Percentiles rank a stretch among this genome's conserved stretches.
phyloP scores from a whole-genome alignment of 2,797 vertebrate genomes.

The Heterohyrax brucei region DNA sequence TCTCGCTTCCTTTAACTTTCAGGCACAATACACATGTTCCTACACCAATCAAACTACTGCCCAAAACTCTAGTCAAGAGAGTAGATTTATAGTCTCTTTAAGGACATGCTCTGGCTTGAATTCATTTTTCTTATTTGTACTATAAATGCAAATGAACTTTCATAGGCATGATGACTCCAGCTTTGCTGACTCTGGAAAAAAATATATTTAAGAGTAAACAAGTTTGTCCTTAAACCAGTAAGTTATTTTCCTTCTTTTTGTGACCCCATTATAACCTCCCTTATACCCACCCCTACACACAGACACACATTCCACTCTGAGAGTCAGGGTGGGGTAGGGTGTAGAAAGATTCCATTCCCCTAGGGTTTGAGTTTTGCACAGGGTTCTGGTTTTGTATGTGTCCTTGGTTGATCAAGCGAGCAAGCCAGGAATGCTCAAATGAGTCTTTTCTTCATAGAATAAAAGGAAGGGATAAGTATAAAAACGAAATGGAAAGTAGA shows the following conservation, averaged over 20 bases:
- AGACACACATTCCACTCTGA: background rate
- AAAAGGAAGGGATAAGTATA: background rate
- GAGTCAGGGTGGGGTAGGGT: background rate
- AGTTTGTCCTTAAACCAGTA: slow-evolving; percentile 88
- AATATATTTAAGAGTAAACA: slow-evolving; percentile 89
- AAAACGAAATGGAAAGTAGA: slow-evolving; percentile 39
- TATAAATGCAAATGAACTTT: slow-evolving; percentile 91
- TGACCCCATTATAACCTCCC: slow-evolving; percentile 58
- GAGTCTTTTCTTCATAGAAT: slow-evolving; percentile 77
- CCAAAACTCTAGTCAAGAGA: slow-evolving; percentile 83
- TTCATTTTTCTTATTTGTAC: slow-evolving; percentile 91
- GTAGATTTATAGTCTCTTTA: slow-evolving; percentile 90
- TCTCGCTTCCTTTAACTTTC: slow-evolving; percentile 64
- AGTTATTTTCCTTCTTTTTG: slow-evolving; percentile 71
- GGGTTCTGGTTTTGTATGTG: slow-evolving; percentile 43
- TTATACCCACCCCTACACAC: background rate
- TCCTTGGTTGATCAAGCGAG: slow-evolving; percentile 82
- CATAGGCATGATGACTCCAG: slow-evolving; percentile 81
- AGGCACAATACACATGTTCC: slow-evolving; percentile 76
- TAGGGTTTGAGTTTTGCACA: slow-evolving; percentile 72
- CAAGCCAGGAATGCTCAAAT: slow-evolving; percentile 45
- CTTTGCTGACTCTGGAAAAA: slow-evolving; percentile 88
- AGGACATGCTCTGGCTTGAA: slow-evolving; percentile 85
- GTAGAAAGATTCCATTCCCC: slow-evolving; percentile 50
- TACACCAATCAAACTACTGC: slow-evolving; percentile 84